These are phyloP conservation scores for Pandemis corylana DNA, from an alignment of 2,888 invertebrate species.

Conservation along the genomic window DNA sequence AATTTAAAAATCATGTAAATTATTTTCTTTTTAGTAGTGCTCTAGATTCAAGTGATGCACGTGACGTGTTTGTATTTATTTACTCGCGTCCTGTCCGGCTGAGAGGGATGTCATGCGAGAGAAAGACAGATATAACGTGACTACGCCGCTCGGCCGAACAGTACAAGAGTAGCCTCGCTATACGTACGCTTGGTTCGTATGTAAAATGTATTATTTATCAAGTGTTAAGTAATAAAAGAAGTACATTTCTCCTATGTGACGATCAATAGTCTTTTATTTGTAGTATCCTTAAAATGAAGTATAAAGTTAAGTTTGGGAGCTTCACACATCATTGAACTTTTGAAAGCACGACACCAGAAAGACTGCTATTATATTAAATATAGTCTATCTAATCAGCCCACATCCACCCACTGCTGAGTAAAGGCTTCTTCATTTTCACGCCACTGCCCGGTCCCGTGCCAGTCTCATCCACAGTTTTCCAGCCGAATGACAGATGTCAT, in stretches of 20 bases:
- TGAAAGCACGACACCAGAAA: no score
- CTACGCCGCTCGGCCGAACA: not conserved
- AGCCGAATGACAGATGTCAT: no score
- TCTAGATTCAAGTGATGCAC: constrained; percentile 39
- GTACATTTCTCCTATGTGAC: constrained; percentile 55
- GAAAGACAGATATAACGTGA: not conserved
- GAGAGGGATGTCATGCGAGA: constrained; percentile 11
- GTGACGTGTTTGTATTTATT: constrained; percentile 38
- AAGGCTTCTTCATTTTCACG: no score
- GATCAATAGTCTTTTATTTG: constrained; percentile 36
- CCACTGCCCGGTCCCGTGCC: no score
- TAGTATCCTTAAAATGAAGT: no score
- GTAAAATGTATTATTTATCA: constrained; percentile 74
- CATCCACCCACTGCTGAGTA: no score
- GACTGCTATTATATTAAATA: no score
- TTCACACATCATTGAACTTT: no score
- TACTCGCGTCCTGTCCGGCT: constrained; percentile 2
- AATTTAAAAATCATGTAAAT: constrained; percentile 43
- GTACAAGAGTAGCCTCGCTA: constrained; percentile 30
- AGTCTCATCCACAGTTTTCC: no score
- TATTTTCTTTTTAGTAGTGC: constrained; percentile 42
- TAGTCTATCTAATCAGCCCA: no score
- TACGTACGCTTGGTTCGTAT: constrained; percentile 54
- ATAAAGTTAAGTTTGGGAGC: not conserved
- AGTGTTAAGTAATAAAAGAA: constrained; percentile 67